Evolutionary conservation across 2,113 vertebrate species (phyloP).

Genomic region (Chascanopsetta lugubris): DNA sequence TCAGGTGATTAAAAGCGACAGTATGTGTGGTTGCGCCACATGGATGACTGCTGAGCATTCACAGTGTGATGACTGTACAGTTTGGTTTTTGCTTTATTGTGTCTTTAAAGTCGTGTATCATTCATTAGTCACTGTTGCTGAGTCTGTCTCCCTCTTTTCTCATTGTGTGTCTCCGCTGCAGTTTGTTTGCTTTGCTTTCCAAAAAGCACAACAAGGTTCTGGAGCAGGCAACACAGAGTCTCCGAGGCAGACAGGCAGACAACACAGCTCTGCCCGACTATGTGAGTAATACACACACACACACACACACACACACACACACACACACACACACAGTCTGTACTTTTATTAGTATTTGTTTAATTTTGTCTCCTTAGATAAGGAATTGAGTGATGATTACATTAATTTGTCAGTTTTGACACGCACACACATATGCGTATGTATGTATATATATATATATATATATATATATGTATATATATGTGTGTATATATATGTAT

Average conservation of each 20-base stretch:
- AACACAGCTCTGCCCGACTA: conserved; percentile 90
- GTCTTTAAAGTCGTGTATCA: conserved; percentile 5
- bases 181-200: conserved; percentile 96
- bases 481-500: too few species aligned
- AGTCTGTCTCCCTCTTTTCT: not conserved
- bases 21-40: not conserved
- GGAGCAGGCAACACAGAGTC: conserved; percentile 96
- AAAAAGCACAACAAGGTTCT: conserved; percentile 99
- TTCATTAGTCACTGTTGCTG: conserved; percentile 23
- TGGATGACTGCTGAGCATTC: not conserved
- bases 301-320: conserved; percentile 2
- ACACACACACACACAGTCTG: not conserved
- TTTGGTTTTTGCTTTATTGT: conserved; percentile 26
- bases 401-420: not conserved
- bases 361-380: conserved; percentile 38
- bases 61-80: not conserved
- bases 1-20: not conserved
- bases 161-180: conserved; percentile 68
- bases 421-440: too few species aligned
- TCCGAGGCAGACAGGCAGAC: conserved; percentile 86
- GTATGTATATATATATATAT: too few species aligned
- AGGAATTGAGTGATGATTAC: conserved; percentile 6
- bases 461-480: too few species aligned
- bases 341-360: not conserved
- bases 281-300: conserved; percentile 84